Evolutionary conservation across 2,113 vertebrate genomes (phyloP), one percentile per base, ranked within the genome.

Genomic region (Cephalopholis sonnerati): DNA sequence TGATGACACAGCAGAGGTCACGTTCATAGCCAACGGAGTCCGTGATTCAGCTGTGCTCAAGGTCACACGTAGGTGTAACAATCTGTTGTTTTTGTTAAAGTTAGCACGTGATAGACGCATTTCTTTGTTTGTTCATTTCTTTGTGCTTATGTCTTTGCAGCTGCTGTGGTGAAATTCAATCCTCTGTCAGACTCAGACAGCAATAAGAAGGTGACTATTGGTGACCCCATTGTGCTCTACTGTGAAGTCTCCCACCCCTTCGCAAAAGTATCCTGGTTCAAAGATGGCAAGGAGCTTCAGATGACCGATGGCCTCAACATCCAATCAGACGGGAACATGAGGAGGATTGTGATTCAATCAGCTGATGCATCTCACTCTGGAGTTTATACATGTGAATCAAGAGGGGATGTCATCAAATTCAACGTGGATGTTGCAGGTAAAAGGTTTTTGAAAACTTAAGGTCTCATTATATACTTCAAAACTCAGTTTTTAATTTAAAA

Each of bases 21-120:
- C 95, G 8, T 99, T 99, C 3, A 93, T 96, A 41, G 96, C 97
- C 1, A 93, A 95, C 0, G 92, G 93, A 0, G 95, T 99, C 46
- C 87, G 87, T 41, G 96, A 98, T 83, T 97, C 96, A 0, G 96
- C 97, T 0, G 83, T 82, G 0, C 95, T 99, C 70, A 93, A 91
- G 0, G 96, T 99, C 77, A 93, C 96, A 96, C 94, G 98, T 99
- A 85, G 3, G 88, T 86, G 55, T 39, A 72, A 50, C 41, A 24
- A 17, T 58, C 51, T 25, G 5, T 10, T 16, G 16, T 17, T 66
- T 17, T 20, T 74, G 2, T 54, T 22, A 4, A 0, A 39, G 55
- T 32, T 9, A 39, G 20, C 15, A 7, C 16, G 2, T 17, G 12
- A 62, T 27, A 11, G 2, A 36, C 15, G 24, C 6, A 3, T 39